These are phyloP conservation scores for Tortrix viridana DNA, from an alignment of 2,888 invertebrate species.

Conservation along the genomic window DNA sequence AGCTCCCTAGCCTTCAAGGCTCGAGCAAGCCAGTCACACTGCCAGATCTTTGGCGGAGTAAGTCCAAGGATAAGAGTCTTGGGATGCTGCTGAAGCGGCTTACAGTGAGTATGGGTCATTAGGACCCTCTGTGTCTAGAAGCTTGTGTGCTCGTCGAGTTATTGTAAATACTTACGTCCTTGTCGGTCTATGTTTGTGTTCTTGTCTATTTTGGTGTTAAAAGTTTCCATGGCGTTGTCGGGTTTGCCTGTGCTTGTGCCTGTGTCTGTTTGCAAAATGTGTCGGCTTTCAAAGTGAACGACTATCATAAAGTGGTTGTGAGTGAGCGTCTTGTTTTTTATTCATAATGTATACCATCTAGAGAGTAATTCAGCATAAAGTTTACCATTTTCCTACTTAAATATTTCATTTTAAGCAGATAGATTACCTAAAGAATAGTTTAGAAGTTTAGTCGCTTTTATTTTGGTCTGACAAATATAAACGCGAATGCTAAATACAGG, in stretches of 20 bases:
- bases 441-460: constrained; percentile 14
- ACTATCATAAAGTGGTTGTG: no score
- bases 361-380: no score
- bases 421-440: constrained; percentile 19
- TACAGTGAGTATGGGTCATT: constrained; percentile 65
- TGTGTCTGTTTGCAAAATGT: no score
- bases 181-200: constrained; percentile 46
- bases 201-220: constrained; percentile 40
- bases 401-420: constrained; percentile 3
- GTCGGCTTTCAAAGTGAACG: no score
- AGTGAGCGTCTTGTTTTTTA: no score
- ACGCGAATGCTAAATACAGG: constrained; percentile 10
- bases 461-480: constrained; percentile 13
- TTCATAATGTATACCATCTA: no score
- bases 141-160: constrained; percentile 49
- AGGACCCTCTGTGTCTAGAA: constrained; percentile 33
- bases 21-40: constrained; percentile 66
- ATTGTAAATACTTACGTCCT: constrained; percentile 61
- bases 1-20: constrained; percentile 67
- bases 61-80: constrained; percentile 73
- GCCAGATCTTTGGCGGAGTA: constrained; percentile 76
- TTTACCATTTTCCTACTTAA: constrained; percentile 1
- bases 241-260: no score
- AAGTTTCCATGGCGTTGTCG: no score
- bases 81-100: constrained; percentile 71